Evolutionary conservation across 1,140 invertebrate species (phyloP).

Genomic region (Holcopasites calliopsidis): DNA sequence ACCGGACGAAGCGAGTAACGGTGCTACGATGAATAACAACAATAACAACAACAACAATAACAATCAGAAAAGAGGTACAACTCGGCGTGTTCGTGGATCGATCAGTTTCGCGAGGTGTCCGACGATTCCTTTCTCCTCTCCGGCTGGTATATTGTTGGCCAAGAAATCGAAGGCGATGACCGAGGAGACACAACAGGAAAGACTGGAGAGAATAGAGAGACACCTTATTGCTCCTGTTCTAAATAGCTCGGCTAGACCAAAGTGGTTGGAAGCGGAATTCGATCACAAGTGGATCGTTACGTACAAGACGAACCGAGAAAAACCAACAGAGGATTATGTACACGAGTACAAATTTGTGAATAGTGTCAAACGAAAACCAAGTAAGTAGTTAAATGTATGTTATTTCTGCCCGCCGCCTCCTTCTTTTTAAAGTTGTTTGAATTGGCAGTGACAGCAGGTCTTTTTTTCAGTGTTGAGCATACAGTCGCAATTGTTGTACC

Average conservation of each 20-base stretch:
- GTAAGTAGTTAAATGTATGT: constrained; percentile 58
- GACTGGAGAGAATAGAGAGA: constrained; percentile 80
- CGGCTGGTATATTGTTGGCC: constrained; percentile 79
- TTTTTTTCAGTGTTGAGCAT: constrained; percentile 68
- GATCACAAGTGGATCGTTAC: constrained; percentile 72
- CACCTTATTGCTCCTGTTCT: constrained; percentile 79
- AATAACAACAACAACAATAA: background rate
- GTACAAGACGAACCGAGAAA: constrained; percentile 78
- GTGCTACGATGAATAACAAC: constrained; percentile 15
- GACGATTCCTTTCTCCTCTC: constrained; percentile 81
- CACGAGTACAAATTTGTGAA: constrained; percentile 79
- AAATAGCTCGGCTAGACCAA: constrained; percentile 72
- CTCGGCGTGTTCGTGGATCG: constrained; percentile 76
- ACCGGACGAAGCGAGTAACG: background rate
- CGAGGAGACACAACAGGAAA: constrained; percentile 78
- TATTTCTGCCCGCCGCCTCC: background rate
- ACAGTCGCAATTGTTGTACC: constrained; percentile 71
- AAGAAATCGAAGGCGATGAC: constrained; percentile 80
- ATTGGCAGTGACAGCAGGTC: no score
- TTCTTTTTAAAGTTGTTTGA: background rate
- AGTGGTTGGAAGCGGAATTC: constrained; percentile 76
- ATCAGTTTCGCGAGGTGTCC: constrained; percentile 78
- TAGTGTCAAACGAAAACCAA: constrained; percentile 69
- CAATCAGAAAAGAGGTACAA: constrained; percentile 59
- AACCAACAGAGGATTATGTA: constrained; percentile 70